Percentiles rank a stretch among this genome's conserved stretches.
These are phyloP conservation scores for Perodicticus potto DNA, from an alignment of 2,797 vertebrate genomes.

Conservation along the genomic window DNA sequence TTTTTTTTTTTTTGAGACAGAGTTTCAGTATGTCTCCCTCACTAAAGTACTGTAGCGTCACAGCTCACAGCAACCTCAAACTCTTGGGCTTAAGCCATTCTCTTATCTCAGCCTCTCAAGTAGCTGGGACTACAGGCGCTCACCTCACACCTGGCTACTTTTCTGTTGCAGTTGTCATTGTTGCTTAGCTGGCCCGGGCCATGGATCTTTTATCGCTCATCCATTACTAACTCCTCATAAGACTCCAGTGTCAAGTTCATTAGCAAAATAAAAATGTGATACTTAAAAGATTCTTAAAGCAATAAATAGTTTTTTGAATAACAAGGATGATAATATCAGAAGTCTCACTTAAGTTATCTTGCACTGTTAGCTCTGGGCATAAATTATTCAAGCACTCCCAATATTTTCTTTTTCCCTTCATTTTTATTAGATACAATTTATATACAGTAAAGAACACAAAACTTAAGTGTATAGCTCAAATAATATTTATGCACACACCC, in stretches of 20 bases:
- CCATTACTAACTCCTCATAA: neutral
- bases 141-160: too few relatives aligned
- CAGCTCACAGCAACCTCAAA: too few relatives aligned
- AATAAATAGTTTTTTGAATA: neutral
- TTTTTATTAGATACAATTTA: neutral
- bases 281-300: neutral
- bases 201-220: neutral
- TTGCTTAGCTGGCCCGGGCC: too few relatives aligned
- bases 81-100: too few relatives aligned
- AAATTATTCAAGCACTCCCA: neutral
- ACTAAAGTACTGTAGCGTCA: too few relatives aligned
- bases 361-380: neutral
- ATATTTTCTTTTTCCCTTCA: neutral
- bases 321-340: neutral
- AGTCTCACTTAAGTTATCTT: neutral
- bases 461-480: neutral
- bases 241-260: neutral
- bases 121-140: too few relatives aligned
- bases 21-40: too few relatives aligned
- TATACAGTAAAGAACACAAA: neutral
- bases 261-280: slow-evolving; percentile 11
- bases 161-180: too few relatives aligned
- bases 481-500: neutral
- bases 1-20: too few relatives aligned
- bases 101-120: too few relatives aligned